Evolutionary conservation across 2,797 vertebrate species (phyloP), one percentile per base, ranked within the genome.

Genomic region (Neoniphon sammara): DNA sequence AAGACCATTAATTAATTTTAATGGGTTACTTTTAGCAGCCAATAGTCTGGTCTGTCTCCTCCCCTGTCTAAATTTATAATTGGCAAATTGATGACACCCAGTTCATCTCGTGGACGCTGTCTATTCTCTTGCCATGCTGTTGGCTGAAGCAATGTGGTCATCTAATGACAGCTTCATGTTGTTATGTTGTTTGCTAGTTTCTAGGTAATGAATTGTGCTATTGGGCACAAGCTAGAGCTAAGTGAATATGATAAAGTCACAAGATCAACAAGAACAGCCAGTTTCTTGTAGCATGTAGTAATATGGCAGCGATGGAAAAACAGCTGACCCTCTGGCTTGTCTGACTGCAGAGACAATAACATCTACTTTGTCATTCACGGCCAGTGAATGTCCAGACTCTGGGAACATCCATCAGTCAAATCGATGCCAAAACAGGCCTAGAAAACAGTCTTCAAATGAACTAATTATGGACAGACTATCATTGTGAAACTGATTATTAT

Each of bases 251-350:
- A 53, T 67, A 44, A 3, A 1, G 81, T 89, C 89, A 88, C 73
- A 86, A 84, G 85, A 84, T 73, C 9, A 3, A 63, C 55, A 66
- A 46, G 30, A 70, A 88, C 70, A 88, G 59, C 54, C 27, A 57
- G 59, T 7, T 50, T 65, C 57, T 78, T 87, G 66, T 81, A 2
- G 18, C 47, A 60, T 78, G 52, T 44, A 42, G 6, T 63, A 21
- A 66, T 80, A 42, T 61, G 50, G 50, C 25, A 42, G 44, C 61
- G 25, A 46, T 66, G n/a, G 78, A 59, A 63, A 78, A 83, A 76
- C 78, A 82, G 69, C 75, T 78, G 80, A 83, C 61, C 1, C 3
- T 36, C 31, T 14, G 8, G 1, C 50, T 23, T 54, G 7, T 20
- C 59, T 47, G 20, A 34, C 27, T 34, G 7, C 15, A 1, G 17